Evolutionary conservation across 2,113 vertebrate species (phyloP).

Genomic region (Nibea albiflora): DNA sequence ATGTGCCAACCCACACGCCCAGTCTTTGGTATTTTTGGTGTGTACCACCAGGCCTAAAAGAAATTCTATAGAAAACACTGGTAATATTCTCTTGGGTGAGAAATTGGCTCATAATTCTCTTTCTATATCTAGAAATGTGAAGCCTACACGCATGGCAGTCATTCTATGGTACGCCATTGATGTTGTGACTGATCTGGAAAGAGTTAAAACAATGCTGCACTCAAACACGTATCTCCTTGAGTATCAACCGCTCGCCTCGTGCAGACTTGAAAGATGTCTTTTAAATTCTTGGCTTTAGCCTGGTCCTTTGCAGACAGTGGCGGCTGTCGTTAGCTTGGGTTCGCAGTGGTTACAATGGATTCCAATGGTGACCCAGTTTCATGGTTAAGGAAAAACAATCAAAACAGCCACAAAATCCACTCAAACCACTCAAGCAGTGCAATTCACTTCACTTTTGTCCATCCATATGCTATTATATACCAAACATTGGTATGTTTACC

Average conservation of each 20-base stretch:
- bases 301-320: background rate
- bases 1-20: too few relatives aligned
- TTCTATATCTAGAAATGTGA: background rate
- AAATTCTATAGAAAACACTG: too few relatives aligned
- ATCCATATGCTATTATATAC: background rate
- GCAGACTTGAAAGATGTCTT: background rate
- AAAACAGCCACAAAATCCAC: constrained; percentile 19
- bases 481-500: background rate
- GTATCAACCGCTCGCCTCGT: background rate
- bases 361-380: constrained; percentile 30
- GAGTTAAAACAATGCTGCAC: background rate
- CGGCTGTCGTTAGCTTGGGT: constrained; percentile 3
- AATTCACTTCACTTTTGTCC: background rate
- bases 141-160: background rate
- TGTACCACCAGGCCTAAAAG: too few relatives aligned
- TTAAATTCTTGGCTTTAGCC: background rate
- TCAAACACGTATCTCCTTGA: background rate
- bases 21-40: too few relatives aligned
- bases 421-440: background rate
- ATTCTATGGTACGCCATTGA: constrained; percentile 30
- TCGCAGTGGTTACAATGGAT: constrained; percentile 3
- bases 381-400: constrained; percentile 35
- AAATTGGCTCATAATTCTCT: background rate
- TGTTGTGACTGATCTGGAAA: background rate
- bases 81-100: background rate